phyloP scores from a whole-genome alignment of 1,140 invertebrate species.

The Lepidurus apus region DNA sequence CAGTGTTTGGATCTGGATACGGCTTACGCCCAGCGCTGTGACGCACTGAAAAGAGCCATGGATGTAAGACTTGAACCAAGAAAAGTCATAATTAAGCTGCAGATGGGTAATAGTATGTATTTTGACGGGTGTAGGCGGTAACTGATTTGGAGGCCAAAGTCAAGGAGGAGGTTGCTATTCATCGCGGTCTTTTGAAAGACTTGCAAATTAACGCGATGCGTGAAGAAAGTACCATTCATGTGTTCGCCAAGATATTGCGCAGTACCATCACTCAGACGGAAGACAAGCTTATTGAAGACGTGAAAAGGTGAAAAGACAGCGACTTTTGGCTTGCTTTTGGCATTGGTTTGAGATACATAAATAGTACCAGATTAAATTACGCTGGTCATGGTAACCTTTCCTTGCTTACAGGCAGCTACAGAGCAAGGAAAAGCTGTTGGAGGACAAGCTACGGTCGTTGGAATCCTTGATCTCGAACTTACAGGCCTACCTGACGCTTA shows the following conservation, averaged over 20 bases:
- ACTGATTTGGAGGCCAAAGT: conserved; percentile 29
- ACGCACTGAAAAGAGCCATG: conserved; percentile 58
- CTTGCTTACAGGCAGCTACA: conserved; percentile 29
- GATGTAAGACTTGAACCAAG: conserved; percentile 43
- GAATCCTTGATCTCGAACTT: conserved; percentile 28
- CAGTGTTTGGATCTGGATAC: conserved; percentile 66
- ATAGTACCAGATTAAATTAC: not conserved
- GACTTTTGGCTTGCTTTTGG: not conserved
- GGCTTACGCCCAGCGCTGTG: conserved; percentile 61
- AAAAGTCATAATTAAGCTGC: not conserved
- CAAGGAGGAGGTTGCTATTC: conserved; percentile 29
- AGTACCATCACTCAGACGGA: conserved; percentile 29
- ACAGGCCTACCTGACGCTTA: conserved; percentile 57
- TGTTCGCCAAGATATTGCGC: conserved; percentile 32
- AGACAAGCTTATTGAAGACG: conserved; percentile 30
- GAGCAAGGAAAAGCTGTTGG: conserved; percentile 31
- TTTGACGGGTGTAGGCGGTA: not conserved
- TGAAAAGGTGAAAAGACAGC: conserved; percentile 26
- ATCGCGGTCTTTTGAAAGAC: conserved; percentile 30
- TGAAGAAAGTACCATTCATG: conserved; percentile 33
- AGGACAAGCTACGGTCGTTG: conserved; percentile 31
- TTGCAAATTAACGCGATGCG: conserved; percentile 34
- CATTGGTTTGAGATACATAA: not conserved
- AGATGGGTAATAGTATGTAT: not conserved
- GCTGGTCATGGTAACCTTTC: not conserved